A percentile compares a stretch with the other conserved stretches of the same genome.
Conservation (phyloP, 2,113 vertebrate genomes). For the Hydrochoerus hydrochaeris region DNA sequence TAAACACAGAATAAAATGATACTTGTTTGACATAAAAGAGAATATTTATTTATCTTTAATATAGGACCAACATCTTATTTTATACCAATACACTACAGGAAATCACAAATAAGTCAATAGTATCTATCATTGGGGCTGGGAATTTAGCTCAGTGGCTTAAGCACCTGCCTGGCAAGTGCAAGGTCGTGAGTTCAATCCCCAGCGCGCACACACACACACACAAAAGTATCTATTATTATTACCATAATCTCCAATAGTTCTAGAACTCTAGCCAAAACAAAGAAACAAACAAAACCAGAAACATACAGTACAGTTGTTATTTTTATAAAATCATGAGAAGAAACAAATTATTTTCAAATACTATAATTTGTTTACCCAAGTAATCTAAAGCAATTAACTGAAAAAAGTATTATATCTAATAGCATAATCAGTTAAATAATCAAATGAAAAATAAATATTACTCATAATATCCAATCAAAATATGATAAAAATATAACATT, state of each 20-base stretch:
- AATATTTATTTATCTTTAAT: slow-evolving; percentile 4
- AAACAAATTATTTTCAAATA: slow-evolving; percentile 13
- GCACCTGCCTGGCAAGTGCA: too few species aligned
- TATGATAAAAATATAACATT: background rate
- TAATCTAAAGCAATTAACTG: background rate
- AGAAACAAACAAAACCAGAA: background rate
- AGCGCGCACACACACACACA: too few species aligned
- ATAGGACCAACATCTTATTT: background rate
- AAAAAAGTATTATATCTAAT: background rate
- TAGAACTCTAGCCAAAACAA: background rate
- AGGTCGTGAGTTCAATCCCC: too few species aligned
- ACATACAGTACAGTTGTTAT: background rate
- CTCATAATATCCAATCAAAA: background rate
- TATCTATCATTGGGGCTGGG: background rate
- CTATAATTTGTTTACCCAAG: background rate
- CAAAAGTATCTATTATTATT: background rate
- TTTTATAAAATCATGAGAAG: background rate
- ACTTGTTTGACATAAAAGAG: background rate
- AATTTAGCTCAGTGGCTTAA: too few species aligned
- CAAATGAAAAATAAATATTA: background rate
- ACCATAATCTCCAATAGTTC: background rate
- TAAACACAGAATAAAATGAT: slow-evolving; percentile 1
- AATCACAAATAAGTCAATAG: background rate
- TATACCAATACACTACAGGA: background rate
- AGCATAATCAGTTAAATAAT: background rate